Base-by-base conservation (phyloP, 2,888 invertebrate genomes). In the Poecilus cupreus region DNA sequence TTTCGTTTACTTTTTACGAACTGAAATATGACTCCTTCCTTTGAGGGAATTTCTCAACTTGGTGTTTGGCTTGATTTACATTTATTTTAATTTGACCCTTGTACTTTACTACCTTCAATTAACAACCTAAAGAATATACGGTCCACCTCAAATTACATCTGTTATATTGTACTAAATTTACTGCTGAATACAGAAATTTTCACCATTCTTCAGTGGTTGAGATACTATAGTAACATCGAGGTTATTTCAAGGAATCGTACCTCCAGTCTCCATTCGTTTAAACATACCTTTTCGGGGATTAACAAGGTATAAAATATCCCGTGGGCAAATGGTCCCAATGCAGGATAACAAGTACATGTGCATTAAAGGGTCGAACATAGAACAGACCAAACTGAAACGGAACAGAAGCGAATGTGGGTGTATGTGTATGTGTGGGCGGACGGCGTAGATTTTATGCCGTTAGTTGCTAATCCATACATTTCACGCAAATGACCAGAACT, bases 401-500 rank as follows among this genome's bases (percentile, higher is more conserved):
- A 22, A 26, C 24, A 60, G 10, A 13, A 16, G 37, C 18, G 3
- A 0, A 16, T 18, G 64, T n/a, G 37, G 32, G 37, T 32, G 20
- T 37, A 32, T 32, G 37, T 32, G 20, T 37, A 32, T 37, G 64
- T 32, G 64, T 68, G 64, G 64, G 64, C 64, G 37, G 37, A 68
- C 32, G 4, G 64, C 64, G 13, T 37, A 68, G 64, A 68, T 74
- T 74, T 51, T 51, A 74, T 51, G 51, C 24, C 74, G 49, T 24
- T 51, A 39, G 26, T 51, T 74, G 20, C 74, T 74, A 74, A 74
- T 74, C 74, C 74, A 74, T 74, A 74, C 74, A 74, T 74, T 74
- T 74, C 74, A 74, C 74, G 51, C 74, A 74, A 74, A 74, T 74
- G 46, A 49, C 51, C 74, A 74, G 49, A 46, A 68, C 64, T 37